These are phyloP conservation scores for Leptinotarsa defecta DNA, from an alignment of 1,140 invertebrate species.

Conservation along the genomic window DNA sequence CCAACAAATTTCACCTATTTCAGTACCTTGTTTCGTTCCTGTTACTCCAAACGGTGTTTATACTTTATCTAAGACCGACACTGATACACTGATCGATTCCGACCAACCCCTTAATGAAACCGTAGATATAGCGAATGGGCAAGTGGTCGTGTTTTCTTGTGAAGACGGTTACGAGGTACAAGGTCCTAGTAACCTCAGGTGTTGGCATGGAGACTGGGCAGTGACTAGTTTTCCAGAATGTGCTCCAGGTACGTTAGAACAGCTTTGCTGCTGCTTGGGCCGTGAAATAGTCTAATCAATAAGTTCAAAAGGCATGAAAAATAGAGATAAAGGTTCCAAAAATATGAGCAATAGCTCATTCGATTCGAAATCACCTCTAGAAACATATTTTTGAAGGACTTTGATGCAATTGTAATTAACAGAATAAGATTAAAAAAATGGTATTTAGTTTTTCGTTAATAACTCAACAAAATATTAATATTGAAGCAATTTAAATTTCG, in stretches of 20 bases:
- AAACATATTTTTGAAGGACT: too few species aligned
- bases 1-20: constrained; percentile 38
- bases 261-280: not conserved
- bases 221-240: constrained; percentile 75
- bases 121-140: constrained; percentile 64
- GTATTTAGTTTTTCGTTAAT: too few species aligned
- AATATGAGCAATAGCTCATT: too few species aligned
- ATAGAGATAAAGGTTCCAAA: too few species aligned
- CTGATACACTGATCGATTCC: constrained; percentile 27
- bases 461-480: too few species aligned
- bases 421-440: too few species aligned
- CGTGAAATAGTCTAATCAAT: too few species aligned
- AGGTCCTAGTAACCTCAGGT: constrained; percentile 72
- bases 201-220: constrained; percentile 80
- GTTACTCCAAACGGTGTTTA: constrained; percentile 67
- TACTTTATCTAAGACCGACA: constrained; percentile 57
- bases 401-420: too few species aligned
- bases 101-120: constrained; percentile 60
- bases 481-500: too few species aligned
- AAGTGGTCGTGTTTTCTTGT: constrained; percentile 70
- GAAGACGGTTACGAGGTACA: constrained; percentile 69
- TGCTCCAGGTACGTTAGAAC: constrained; percentile 63
- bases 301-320: too few species aligned
- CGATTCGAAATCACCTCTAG: too few species aligned
- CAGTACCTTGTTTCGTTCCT: constrained; percentile 72